Percentiles rank a stretch among this genome's conserved stretches.
phyloP scores from a whole-genome alignment of 2,888 invertebrate species.

The Apodemia zela region DNA sequence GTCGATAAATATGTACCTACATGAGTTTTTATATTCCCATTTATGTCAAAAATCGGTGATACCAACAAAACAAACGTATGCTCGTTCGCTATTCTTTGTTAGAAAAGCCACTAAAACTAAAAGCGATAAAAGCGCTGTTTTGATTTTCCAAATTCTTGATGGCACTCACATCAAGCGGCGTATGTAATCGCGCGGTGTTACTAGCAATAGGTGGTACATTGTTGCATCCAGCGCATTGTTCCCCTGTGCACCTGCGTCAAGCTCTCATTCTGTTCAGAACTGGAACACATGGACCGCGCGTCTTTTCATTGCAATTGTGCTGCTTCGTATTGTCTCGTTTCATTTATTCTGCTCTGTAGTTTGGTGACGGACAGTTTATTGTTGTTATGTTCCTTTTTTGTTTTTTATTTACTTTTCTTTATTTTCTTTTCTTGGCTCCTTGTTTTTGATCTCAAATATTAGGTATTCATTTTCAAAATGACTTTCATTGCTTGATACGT shows the following conservation, averaged over 20 bases:
- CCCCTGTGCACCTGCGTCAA: conserved; percentile 55
- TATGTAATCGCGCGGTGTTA: conserved; percentile 42
- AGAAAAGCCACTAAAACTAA: neutral
- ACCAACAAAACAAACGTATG: neutral
- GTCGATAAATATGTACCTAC: no score
- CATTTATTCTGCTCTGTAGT: conserved; percentile 57
- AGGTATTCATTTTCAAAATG: neutral
- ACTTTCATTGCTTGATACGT: neutral
- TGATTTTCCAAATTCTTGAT: conserved; percentile 28
- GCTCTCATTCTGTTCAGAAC: conserved; percentile 65
- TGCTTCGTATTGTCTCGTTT: conserved; percentile 66
- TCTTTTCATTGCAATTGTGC: conserved; percentile 76
- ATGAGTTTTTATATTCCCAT: no score
- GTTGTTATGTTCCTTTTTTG: conserved; percentile 28
- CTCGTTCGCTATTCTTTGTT: neutral
- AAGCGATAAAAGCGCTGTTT: neutral
- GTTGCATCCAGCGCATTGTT: conserved; percentile 53
- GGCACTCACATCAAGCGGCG: conserved; percentile 40
- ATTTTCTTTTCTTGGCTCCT: neutral
- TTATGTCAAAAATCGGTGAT: no score
- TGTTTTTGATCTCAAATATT: neutral
- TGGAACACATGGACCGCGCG: conserved; percentile 64
- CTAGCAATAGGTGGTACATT: conserved; percentile 44
- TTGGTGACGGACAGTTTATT: conserved; percentile 46
- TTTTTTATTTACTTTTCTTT: conserved; percentile 7